These are phyloP conservation scores for Xiphias gladius DNA, from an alignment of 2,113 vertebrate genomes.

Conservation along the genomic window DNA sequence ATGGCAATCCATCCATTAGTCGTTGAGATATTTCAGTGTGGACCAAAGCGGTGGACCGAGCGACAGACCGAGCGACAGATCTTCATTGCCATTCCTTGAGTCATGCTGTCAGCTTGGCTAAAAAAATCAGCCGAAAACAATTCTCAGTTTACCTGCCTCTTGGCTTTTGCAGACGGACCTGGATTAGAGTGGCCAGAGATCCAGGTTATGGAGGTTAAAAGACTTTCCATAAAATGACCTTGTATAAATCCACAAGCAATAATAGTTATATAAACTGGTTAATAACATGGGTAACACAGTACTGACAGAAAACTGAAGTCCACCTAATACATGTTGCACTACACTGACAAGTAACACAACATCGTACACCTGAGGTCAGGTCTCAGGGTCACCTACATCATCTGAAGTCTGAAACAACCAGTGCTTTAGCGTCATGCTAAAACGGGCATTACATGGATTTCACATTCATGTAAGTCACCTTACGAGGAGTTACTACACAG, in stretches of 20 bases:
- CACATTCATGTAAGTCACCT: too few relatives aligned
- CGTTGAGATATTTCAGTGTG: slow-evolving; percentile 1
- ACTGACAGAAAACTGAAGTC: background rate
- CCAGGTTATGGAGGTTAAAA: slow-evolving; percentile 3
- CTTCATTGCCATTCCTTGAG: too few relatives aligned
- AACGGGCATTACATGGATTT: too few relatives aligned
- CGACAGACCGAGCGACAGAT: too few relatives aligned
- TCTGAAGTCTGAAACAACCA: background rate
- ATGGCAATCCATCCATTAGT: background rate
- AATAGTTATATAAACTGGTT: background rate
- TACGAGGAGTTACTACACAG: background rate
- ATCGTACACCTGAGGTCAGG: background rate
- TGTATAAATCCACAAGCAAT: background rate
- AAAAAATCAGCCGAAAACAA: background rate
- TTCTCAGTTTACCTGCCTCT: background rate
- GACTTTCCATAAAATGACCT: slow-evolving; percentile 2
- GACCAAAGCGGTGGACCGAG: too few relatives aligned
- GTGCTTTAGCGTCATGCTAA: background rate
- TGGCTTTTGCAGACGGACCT: slow-evolving; percentile 7
- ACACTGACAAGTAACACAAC: background rate
- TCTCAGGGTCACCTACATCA: background rate
- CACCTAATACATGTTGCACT: background rate
- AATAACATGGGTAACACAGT: background rate
- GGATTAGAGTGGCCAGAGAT: background rate
- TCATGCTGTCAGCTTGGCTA: background rate